These are phyloP conservation scores for Leptopilina boulardi DNA, from an alignment of 1,140 invertebrate genomes.

Conservation along the genomic window DNA sequence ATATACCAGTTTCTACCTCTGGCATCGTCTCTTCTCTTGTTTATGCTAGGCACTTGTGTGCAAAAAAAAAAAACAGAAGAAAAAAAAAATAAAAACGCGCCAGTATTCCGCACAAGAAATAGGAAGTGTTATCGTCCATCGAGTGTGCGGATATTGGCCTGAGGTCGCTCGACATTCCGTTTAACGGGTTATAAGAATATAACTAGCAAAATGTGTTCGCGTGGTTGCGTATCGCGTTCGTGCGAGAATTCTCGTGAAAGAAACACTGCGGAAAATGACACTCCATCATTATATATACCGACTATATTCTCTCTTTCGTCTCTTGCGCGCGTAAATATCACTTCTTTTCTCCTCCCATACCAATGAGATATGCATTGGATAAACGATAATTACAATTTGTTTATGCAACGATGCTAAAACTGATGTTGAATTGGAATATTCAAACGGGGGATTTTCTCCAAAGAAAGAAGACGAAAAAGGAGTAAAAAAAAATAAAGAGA, in stretches of 20 bases:
- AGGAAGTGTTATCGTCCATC: constrained; percentile 23
- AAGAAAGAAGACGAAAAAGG: constrained; percentile 1
- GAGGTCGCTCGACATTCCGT: constrained; percentile 48
- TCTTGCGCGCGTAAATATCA: constrained; percentile 41
- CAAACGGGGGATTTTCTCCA: constrained; percentile 34
- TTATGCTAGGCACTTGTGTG: too few species aligned
- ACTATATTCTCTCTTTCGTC: not conserved
- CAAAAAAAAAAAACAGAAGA: too few species aligned
- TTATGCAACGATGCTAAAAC: constrained; percentile 20
- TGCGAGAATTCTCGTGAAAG: constrained; percentile 59
- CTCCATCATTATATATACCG: constrained; percentile 55
- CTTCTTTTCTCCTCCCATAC: too few species aligned
- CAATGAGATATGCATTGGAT: constrained; percentile 60
- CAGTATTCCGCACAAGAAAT: constrained; percentile 16
- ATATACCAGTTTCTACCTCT: not conserved
- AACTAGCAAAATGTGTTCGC: constrained; percentile 45
- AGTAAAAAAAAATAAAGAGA: not conserved
- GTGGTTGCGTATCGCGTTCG: constrained; percentile 47
- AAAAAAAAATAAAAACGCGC: not conserved
- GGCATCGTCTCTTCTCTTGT: not conserved
- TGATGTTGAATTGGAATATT: constrained; percentile 9
- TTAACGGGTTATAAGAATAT: constrained; percentile 59
- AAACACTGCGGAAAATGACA: constrained; percentile 63
- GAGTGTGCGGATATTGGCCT: constrained; percentile 29
- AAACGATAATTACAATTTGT: constrained; percentile 66